Evolutionary conservation across 2,113 vertebrate genomes (phyloP), one percentile per base, ranked within the genome.

Genomic region (Ictidomys tridecemlineatus): DNA sequence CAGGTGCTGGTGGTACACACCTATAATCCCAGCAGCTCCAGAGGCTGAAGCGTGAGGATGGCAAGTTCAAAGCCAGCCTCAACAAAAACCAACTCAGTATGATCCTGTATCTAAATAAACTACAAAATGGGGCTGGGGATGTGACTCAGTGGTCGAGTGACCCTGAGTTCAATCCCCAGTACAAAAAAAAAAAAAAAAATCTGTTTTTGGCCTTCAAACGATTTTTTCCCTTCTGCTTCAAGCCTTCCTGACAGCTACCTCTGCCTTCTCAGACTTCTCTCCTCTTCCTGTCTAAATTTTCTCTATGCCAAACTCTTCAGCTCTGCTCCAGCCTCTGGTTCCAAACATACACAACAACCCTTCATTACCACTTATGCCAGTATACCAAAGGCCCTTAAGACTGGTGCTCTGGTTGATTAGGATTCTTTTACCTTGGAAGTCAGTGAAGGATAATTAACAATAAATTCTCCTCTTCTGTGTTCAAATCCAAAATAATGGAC

Each of bases 381-480:
- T 14, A 10, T 51, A 58, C 42, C 70, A 8, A 83, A 87, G 22
- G 20, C 61, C 73, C 69, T 53, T 42, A 42, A 51, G 48, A 34
- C 6, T n/a, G 9, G 72, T 14, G 30, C 26, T 85, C 72, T 63
- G 30, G 32, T 72, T 76, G 53, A 92, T 5, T 73, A 17, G 45
- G 72, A 78, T 84, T 26, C 58, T 73, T 96, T 80, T 39, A 20
- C 69, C 58, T 86, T 91, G 63, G 80, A 86, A 76, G 69, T 61
- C 56, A 56, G 69, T 76, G 82, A 94, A 53, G 61, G 39, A 28
- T 61, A 69, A 76, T 76, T 70, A 76, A 87, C 48, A 87, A 87
- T 87, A 53, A 53, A 39, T 56, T 74, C 79, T 45, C 65, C 88
- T 61, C 69, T 94, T 82, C 76, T 24, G 45, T 48, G 20, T 70